Base-by-base conservation (phyloP, 2,797 vertebrate species). In the Basileuterus tristriatus region DNA sequence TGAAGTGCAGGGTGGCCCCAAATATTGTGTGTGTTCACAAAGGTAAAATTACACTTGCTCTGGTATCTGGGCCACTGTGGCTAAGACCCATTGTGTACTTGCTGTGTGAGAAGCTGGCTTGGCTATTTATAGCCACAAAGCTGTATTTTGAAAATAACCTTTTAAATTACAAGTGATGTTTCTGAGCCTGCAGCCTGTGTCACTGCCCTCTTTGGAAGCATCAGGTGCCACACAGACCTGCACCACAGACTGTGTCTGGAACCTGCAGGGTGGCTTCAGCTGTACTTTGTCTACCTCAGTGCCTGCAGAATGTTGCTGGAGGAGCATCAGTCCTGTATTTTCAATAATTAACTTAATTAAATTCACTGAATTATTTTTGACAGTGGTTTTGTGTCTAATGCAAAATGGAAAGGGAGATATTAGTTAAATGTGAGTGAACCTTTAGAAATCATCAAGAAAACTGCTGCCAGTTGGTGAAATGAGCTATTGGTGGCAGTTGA, bases 121-220 rank as follows among this genome's bases (percentile, higher is more conserved):
- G 62, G 58, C 87, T 94, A 69, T 83, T 86, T 94, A 79, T 91
- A 91, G 49, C 50, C 50, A 11, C 32, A 23, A 77, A 71, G 62
- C 60, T 64, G 24, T 68, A 36, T 80, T 91, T 96, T 79, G 78
- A 83, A 95, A 92, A 85, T 74, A 89, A 77, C n/a, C 64, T 75
- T 84, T 85, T 29, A 58, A 87, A 90, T 85, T 46, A 49, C 46
- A 80, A 63, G 81, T 27, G 70, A 27, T 72, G 53, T 72, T 87
- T 52, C 60, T 64, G 60, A 89, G 83, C 74, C 64, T 92, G n/a
- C 74, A 75, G 76, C 69, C 36, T 30, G 69, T 4, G 11, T 91
- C 6, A 15, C 50, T 49, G 15, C 70, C 44, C 37, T 88, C 32
- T 39, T 58, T 52, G 62, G 60, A 74, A 60, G 60, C 69, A 62